Evolutionary conservation across 2,797 vertebrate genomes (phyloP).

Genomic region (Enteromius argenteus): DNA sequence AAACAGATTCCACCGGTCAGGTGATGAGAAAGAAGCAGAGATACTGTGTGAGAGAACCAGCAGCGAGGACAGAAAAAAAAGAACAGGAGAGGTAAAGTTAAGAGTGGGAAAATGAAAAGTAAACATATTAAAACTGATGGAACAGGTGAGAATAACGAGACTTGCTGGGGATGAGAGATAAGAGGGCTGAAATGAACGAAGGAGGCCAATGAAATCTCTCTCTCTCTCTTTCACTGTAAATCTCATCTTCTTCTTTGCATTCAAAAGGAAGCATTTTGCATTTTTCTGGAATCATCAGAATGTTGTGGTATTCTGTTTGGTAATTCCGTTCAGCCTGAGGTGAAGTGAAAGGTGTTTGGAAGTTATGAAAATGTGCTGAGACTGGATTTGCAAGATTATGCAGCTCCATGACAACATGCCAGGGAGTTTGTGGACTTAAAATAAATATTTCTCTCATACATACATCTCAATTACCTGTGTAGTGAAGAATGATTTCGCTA

Average conservation of each 20-base stretch:
- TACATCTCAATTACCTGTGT: constrained; percentile 19
- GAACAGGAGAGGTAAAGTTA: neutral
- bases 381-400: constrained; percentile 12
- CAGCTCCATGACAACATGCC: neutral
- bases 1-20: constrained; percentile 61
- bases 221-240: constrained; percentile 36
- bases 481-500: neutral
- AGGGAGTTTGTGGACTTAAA: constrained; percentile 2
- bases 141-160: constrained; percentile 10
- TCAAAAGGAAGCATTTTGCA: constrained; percentile 19
- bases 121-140: constrained; percentile 4
- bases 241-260: constrained; percentile 41
- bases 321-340: neutral
- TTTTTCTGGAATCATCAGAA: constrained; percentile 32
- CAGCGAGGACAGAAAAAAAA: constrained; percentile 24
- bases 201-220: neutral
- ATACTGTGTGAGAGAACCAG: constrained; percentile 28
- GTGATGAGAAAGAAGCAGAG: constrained; percentile 42
- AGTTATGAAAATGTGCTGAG: constrained; percentile 32
- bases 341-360: neutral
- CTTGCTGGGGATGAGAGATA: constrained; percentile 8
- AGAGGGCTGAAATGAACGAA: constrained; percentile 6
- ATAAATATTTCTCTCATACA: constrained; percentile 44
- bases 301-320: neutral
- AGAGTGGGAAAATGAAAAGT: constrained; percentile 17